Evolutionary conservation across 2,113 vertebrate species (phyloP).

Genomic region (Fregetta grallaria): DNA sequence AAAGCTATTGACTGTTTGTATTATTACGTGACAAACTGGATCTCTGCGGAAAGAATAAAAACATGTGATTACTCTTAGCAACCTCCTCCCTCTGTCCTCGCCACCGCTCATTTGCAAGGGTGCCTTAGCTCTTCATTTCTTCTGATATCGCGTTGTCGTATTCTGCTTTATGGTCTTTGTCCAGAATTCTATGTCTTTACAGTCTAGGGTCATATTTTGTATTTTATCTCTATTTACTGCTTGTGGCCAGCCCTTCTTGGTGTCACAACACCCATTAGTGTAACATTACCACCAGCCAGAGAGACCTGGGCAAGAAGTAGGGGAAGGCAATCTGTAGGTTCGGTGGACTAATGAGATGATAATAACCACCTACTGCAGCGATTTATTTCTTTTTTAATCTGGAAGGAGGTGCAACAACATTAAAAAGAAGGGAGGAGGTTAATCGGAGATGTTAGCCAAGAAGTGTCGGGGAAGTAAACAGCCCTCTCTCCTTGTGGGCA

Average conservation of each 20-base stretch:
- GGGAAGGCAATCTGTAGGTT: neutral
- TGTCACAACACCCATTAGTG: neutral
- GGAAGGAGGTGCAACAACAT: neutral
- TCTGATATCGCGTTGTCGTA: accelerated
- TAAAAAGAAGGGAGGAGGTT: neutral
- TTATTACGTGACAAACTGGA: neutral
- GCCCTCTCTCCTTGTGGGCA: too few species aligned
- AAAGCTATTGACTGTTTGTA: neutral
- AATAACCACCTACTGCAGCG: neutral
- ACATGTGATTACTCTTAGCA: neutral
- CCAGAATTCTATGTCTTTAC: neutral
- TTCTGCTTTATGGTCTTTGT: neutral
- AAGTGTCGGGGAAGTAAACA: neutral
- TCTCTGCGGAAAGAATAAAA: neutral
- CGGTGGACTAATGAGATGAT: neutral
- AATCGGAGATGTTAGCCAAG: neutral
- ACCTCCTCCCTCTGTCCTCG: neutral
- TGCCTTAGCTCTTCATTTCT: neutral
- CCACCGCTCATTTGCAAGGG: neutral
- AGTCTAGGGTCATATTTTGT: neutral
- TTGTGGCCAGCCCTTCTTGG: neutral
- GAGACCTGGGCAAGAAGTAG: neutral
- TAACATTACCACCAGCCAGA: accelerated
- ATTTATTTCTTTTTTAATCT: neutral
- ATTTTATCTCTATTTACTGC: neutral